phyloP scores from a whole-genome alignment of 2,113 vertebrate genomes.

The Eptesicus fuscus region DNA sequence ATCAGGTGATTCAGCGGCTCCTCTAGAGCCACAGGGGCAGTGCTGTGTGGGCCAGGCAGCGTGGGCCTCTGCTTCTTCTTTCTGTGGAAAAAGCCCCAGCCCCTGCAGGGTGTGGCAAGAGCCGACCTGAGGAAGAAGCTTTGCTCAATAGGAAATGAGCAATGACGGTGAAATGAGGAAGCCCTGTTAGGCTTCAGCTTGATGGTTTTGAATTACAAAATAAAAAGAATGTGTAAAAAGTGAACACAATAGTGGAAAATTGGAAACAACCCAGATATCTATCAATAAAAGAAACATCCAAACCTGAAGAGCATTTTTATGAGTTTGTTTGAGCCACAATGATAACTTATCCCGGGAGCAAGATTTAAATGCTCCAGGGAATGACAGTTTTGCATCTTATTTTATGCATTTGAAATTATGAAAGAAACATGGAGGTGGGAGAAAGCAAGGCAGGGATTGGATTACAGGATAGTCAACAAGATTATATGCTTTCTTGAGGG shows the following conservation, averaged over 20 bases:
- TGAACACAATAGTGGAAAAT: neutral
- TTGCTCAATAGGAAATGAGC: slow-evolving; percentile 59
- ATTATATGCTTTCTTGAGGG: neutral
- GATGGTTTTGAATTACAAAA: neutral
- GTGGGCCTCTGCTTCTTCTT: slow-evolving; percentile 46
- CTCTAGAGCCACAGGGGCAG: neutral
- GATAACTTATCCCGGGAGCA: neutral
- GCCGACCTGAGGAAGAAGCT: slow-evolving; percentile 9
- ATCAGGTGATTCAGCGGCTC: neutral
- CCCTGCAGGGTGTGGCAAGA: slow-evolving; percentile 25
- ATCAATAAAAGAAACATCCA: neutral
- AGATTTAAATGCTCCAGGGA: neutral
- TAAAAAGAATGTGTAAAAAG: neutral
- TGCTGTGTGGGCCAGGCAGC: neutral
- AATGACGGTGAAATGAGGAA: slow-evolving; percentile 28
- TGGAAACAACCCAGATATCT: neutral
- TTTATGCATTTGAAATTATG: neutral
- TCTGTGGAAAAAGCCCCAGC: slow-evolving; percentile 36
- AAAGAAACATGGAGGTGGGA: neutral
- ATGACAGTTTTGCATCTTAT: neutral
- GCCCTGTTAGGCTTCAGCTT: neutral
- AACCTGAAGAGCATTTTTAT: neutral
- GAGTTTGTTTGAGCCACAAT: neutral
- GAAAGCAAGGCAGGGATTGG: neutral
- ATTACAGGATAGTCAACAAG: neutral